Evolutionary conservation across 2,113 vertebrate species (phyloP), one percentile per base, ranked within the genome.

Genomic region (Alexandromys fortis): DNA sequence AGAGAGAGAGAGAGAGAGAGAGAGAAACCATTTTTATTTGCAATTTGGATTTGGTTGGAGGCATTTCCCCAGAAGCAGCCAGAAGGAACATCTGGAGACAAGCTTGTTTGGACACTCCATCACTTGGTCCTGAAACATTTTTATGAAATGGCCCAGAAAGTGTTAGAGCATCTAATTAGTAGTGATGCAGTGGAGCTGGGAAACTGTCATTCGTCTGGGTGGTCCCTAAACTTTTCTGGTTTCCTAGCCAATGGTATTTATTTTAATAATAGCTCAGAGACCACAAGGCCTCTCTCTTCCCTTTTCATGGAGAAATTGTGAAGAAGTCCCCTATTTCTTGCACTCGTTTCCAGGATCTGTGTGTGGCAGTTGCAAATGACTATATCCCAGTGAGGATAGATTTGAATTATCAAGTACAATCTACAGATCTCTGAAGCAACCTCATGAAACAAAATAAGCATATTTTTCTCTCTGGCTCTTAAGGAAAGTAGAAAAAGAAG

Each of bases 201-300:
- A 87, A 97, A 85, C 88, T 88, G 58, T 94, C 90, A 92, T 93
- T 90, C 88, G 38, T 76, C 70, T 97, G 78, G 83, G 93, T 96
- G 49, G 91, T 81, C 82, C 92, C 49, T 47, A 87, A 89, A 95
- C 67, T 94, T 91, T 92, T 89, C 92, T 88, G 47, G n/a, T 35
- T 61, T 95, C 90, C 95, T 82, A 97, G 68, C 52, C 86, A 95
- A 93, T 94, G 75, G 67, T 90, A 90, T 35, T 96, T 93, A 92
- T 89, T 94, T 96, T 92, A 96, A 93, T 94, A 96, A 91, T 52
- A 97, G 49, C 85, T 95, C 79, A 65, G 90, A 90, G 70, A 92
- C 45, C 79, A 90, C 68, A 76, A 45, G 42, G 38, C 72, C 38
- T 33, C 65, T n/a, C 22, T 95, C 28, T 52, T 90, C 26, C 42